Base-by-base conservation (phyloP, 2,888 invertebrate species). In the Drosophila picticornis region DNA sequence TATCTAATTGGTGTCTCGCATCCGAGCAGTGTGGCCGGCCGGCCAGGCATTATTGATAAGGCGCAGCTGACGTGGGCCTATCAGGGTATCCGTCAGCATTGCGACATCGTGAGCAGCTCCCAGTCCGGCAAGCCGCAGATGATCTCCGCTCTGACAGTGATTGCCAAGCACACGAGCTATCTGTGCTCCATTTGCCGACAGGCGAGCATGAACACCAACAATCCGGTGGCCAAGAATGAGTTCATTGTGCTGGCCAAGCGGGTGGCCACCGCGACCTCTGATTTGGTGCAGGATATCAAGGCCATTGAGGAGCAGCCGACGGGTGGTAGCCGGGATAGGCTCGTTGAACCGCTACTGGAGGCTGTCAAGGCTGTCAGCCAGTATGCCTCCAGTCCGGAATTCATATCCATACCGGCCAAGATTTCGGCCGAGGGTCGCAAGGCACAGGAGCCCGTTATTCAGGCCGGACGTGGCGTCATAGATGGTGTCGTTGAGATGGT, bases 191-290 rank as follows among this genome's bases (percentile, higher is more conserved):
- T 98, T 46, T 99, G 99, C 91, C 95, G 99, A 36, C 95, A 96
- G 61, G 99, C 99, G 0, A 98, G 98, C 36, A 97, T 97, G 77
- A 97, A 97, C 91, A 98, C 98, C 1, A 95, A 95, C 68, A 98
- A 98, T 93, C 97, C 98, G 0, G 97, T 97, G 5, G 98, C 98
- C 65, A 99, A 99, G 94, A 94, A 98, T 38, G 99, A 99, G 93
- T 99, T 99, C 93, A 99, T 99, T 63, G 98, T 99, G 92, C 97
- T 98, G 78, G 99, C 99, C 63, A 98, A 99, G 93, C 98, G 99
- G 90, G 98, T 99, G 2, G 99, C 99, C 58, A 98, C 98, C 93
- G 97, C 97, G 25, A 99, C 99, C 1, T 97, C 99, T 0, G 96
- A 96, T 77, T 95, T 99, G 27, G 99, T 99, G 27, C 98, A 97